Conservation (phyloP, 2,888 invertebrate genomes). For the Germaria angustata region DNA sequence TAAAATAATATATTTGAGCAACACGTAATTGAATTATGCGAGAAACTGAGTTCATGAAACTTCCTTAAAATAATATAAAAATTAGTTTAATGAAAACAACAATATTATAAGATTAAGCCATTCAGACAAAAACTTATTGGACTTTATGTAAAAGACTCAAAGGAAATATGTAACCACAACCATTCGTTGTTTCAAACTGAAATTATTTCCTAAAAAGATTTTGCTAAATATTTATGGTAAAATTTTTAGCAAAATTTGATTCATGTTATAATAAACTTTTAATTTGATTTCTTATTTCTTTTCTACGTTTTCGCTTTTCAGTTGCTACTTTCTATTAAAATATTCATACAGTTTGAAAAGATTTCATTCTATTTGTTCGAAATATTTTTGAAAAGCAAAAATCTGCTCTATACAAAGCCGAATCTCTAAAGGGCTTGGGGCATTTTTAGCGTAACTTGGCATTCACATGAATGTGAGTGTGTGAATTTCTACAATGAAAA, state of each 20-base stretch:
- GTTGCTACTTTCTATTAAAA: not conserved
- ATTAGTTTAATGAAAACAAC: not conserved
- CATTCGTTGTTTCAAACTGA: not conserved
- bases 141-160: no score
- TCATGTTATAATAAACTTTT: constrained; percentile 1
- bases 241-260: not conserved
- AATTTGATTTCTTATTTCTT: constrained; percentile 26
- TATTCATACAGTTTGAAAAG: not conserved
- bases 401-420: not conserved
- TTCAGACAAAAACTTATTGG: no score
- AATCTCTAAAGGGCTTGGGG: not conserved
- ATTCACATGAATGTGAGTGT: constrained; percentile 20
- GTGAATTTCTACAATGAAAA: not conserved
- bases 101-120: no score
- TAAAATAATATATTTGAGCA: not conserved
- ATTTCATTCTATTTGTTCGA: not conserved
- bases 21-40: not conserved
- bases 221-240: constrained; percentile 4
- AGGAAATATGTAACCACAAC: not conserved
- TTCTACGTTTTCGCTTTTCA: not conserved
- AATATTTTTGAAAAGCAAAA: not conserved
- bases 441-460: constrained; percentile 5
- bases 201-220: not conserved
- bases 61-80: not conserved
- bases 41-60: not conserved